Conservation (phyloP, 1,140 invertebrate genomes). For the Atopsyche davidsoni region DNA sequence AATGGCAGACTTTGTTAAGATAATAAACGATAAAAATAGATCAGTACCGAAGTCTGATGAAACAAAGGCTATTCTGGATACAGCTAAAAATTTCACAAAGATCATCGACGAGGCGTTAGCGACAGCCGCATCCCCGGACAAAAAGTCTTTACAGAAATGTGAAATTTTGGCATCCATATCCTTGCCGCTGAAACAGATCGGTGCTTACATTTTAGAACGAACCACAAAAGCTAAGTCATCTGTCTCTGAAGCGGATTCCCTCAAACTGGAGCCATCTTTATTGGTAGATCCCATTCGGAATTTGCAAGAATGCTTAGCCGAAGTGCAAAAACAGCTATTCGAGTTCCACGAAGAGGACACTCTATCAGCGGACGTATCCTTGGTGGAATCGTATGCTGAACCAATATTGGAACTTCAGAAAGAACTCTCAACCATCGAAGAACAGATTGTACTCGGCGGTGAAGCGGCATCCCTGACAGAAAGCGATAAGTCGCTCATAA, state of each 20-base stretch:
- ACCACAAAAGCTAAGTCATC: neutral
- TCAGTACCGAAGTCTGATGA: neutral
- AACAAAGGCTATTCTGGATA: neutral
- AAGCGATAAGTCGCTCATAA: slow-evolving; percentile 14
- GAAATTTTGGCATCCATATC: slow-evolving; percentile 19
- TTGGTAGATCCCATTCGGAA: slow-evolving; percentile 23
- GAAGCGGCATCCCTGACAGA: slow-evolving; percentile 13
- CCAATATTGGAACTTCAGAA: slow-evolving; percentile 27
- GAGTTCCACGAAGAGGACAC: slow-evolving; percentile 27
- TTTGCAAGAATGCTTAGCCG: slow-evolving; percentile 27
- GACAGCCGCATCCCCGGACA: neutral
- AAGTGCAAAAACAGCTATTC: slow-evolving; percentile 29
- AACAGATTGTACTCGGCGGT: slow-evolving; percentile 14
- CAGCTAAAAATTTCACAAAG: neutral
- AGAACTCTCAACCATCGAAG: slow-evolving; percentile 19
- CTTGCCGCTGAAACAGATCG: slow-evolving; percentile 17
- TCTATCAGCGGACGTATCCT: slow-evolving; percentile 25
- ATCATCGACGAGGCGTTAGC: slow-evolving; percentile 1
- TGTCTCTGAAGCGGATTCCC: slow-evolving; percentile 4
- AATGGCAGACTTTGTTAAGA: neutral
- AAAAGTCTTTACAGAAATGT: slow-evolving; percentile 7
- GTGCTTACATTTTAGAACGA: slow-evolving; percentile 2
- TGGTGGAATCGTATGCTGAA: slow-evolving; percentile 27
- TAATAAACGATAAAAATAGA: neutral
- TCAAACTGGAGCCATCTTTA: slow-evolving; percentile 14